Percentiles rank a stretch among this genome's conserved stretches.
These are phyloP conservation scores for Tetragonula carbonaria DNA, from an alignment of 2,888 invertebrate species.

Conservation along the genomic window DNA sequence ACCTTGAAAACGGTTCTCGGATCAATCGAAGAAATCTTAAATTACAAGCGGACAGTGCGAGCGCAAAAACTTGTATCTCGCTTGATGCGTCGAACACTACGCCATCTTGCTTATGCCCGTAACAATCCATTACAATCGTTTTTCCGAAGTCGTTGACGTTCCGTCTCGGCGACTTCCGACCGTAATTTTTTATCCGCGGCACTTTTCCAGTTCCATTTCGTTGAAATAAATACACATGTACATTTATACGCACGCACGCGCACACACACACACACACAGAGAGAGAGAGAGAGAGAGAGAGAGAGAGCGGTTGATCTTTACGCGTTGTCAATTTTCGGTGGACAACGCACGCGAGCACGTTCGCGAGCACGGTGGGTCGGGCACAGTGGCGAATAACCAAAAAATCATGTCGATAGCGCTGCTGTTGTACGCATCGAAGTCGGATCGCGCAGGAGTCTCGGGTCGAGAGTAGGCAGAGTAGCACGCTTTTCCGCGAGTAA, in stretches of 20 bases:
- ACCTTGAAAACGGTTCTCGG: not conserved
- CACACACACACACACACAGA: too few species aligned
- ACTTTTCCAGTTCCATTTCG: constrained; percentile 15
- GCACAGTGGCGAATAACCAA: constrained; percentile 54
- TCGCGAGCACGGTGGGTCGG: constrained; percentile 16
- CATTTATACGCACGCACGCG: too few species aligned
- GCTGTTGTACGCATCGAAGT: constrained; percentile 21
- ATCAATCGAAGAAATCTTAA: constrained; percentile 21
- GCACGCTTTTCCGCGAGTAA: not conserved
- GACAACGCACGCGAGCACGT: constrained; percentile 9
- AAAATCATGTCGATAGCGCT: constrained; percentile 26
- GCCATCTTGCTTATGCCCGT: constrained; percentile 68
- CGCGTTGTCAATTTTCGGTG: constrained; percentile 35
- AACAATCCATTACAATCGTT: constrained; percentile 56
- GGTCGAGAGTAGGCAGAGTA: not conserved
- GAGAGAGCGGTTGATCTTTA: constrained; percentile 23
- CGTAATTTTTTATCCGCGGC: constrained; percentile 35
- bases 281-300: not conserved
- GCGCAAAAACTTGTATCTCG: constrained; percentile 40
- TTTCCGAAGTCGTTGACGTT: constrained; percentile 71
- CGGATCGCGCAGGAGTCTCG: constrained; percentile 8
- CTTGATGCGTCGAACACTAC: constrained; percentile 50
- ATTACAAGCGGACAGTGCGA: constrained; percentile 25
- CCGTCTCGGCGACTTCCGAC: constrained; percentile 40
- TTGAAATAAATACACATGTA: constrained; percentile 35